Base-by-base conservation (phyloP, 2,888 invertebrate species). In the Microplitis deprimator region DNA sequence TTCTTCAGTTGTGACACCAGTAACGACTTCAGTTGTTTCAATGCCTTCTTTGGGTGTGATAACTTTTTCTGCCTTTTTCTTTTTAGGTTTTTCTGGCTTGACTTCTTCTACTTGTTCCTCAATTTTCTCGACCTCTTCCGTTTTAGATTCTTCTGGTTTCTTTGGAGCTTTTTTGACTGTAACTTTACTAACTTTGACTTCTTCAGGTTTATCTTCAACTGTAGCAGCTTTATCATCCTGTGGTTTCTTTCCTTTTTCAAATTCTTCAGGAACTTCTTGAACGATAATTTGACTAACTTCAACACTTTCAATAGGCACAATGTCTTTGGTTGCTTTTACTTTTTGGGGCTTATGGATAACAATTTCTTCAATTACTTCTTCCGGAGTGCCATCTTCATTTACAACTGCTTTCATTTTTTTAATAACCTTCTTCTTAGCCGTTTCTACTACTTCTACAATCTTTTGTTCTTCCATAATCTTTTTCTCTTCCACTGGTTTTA, bases 311-410 rank as follows among this genome's bases (percentile, higher is more conserved):
- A 78, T 79, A 4, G 82, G 77, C 67, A 72, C n/a, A 64, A 85
- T 75, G 5, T 78, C 80, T 65, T 78, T 74, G 69, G 79, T 79
- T 3, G 84, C 84, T 20, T 82, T 81, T 38, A 78, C 77, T 41
- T 73, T 73, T 17, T 81, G 76, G 0, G 81, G 81, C 74, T 82
- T 82, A 87, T 89, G 69, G 88, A 82, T 84, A 81, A 82, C 86
- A 65, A 90, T 88, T 80, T 87, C 85, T 77, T 90, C 90, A 61
- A 81, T 77, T 39, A 72, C 71, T 78, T 83, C 82, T 40, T 83
- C 84, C 1, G 85, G 79, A n/a, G 77, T 75, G 16, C 81, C 82
- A 17, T 82, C 82, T 16, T 83, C 83, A 10, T 77, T 62, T 38
- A 78, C 73, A 3, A 72, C 62, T 10, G 83, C 83, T 62, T 80